Conservation (phyloP, 2,113 vertebrate genomes). For the Lamprologus tigripictilis region DNA sequence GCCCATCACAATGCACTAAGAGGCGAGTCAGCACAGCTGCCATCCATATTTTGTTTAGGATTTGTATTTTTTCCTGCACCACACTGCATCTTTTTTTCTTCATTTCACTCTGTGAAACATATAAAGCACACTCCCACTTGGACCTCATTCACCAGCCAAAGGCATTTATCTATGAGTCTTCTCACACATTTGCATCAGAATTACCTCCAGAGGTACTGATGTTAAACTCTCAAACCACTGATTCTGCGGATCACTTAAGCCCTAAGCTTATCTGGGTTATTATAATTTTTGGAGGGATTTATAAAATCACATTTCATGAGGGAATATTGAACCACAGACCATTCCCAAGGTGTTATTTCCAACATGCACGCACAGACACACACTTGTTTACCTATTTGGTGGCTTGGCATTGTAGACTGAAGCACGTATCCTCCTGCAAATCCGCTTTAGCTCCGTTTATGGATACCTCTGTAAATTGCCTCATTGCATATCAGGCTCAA, state of each 20-base stretch:
- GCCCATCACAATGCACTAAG: constrained; percentile 58
- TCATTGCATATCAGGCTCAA: constrained; percentile 41
- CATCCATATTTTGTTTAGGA: constrained; percentile 50
- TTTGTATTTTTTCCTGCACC: constrained; percentile 23
- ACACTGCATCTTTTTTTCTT: not conserved
- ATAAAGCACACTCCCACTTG: constrained; percentile 64
- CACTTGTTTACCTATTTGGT: constrained; percentile 64
- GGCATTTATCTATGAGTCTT: constrained; percentile 64
- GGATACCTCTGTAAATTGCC: constrained; percentile 54
- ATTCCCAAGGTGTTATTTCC: constrained; percentile 60
- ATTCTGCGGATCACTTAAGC: constrained; percentile 69
- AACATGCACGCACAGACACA: not conserved
- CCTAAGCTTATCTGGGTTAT: constrained; percentile 70
- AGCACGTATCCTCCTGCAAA: constrained; percentile 59
- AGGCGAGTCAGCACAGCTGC: constrained; percentile 53
- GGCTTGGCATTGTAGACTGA: constrained; percentile 55
- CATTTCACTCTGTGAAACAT: constrained; percentile 47
- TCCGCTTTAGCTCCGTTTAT: constrained; percentile 57
- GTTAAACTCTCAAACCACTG: constrained; percentile 72
- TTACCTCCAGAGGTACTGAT: constrained; percentile 66
- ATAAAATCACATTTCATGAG: constrained; percentile 65
- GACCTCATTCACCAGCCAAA: constrained; percentile 61
- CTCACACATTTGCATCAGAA: constrained; percentile 70
- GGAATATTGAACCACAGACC: constrained; percentile 54
- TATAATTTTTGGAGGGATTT: constrained; percentile 70